A percentile compares a stretch with the other conserved stretches of the same genome.
These are phyloP conservation scores for Antrozous pallidus DNA, from an alignment of 2,797 vertebrate species.

Conservation along the genomic window DNA sequence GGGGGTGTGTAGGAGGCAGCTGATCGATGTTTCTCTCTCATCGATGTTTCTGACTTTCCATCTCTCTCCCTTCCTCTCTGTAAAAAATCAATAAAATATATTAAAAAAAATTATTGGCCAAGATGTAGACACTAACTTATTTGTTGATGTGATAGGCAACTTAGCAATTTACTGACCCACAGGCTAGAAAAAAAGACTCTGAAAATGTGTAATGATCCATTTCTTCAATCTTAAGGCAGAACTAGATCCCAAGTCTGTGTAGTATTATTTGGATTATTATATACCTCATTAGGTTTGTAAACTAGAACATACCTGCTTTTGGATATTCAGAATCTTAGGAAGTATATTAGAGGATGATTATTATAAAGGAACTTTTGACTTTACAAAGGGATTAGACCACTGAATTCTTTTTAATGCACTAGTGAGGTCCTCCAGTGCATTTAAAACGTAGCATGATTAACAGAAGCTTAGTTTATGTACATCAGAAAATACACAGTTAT, in stretches of 20 bases:
- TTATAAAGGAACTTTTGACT: constrained; percentile 1
- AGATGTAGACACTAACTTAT: not conserved
- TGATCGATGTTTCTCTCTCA: too few relatives aligned
- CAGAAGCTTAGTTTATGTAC: not conserved
- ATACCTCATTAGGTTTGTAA: not conserved
- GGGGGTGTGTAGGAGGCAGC: too few relatives aligned
- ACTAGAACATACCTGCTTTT: constrained; percentile 3
- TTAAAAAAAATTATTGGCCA: not conserved
- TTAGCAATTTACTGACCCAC: not conserved
- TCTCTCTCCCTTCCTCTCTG: too few relatives aligned
- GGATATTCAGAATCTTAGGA: constrained; percentile 22
- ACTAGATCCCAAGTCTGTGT: not conserved
- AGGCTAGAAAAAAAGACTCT: not conserved
- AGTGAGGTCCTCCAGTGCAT: not conserved
- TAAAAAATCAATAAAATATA: too few relatives aligned
- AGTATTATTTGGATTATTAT: constrained; percentile 39
- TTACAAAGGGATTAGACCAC: not conserved
- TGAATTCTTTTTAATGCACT: not conserved
- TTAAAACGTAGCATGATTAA: not conserved
- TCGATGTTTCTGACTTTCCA: too few relatives aligned
- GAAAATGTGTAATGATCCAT: not conserved
- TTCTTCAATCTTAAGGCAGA: constrained; percentile 19
- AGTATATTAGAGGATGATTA: not conserved
- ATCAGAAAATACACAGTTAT: not conserved
- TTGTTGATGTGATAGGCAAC: not conserved